Conservation (phyloP, 30 jellyfish, hydroid and myxozoan species). For the Turritopsis rubra region DNA sequence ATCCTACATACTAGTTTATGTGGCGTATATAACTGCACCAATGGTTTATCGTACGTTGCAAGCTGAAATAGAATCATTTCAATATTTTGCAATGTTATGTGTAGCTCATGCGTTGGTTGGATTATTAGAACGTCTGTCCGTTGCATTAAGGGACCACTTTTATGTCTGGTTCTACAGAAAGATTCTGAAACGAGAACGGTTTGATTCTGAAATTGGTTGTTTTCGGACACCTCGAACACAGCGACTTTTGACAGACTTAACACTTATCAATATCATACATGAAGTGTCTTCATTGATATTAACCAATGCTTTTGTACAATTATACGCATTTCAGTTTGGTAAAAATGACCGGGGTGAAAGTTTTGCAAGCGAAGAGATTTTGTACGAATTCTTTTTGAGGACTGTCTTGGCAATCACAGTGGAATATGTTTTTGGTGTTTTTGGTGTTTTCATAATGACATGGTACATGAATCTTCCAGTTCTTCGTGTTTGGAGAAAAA, state of each 20-base stretch:
- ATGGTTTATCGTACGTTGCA: constrained; percentile 2
- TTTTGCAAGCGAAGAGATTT: background rate
- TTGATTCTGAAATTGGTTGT: no score
- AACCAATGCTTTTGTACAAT: constrained; percentile 2
- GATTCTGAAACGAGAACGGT: no score
- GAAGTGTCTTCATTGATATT: background rate
- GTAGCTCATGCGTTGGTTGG: constrained; percentile 15
- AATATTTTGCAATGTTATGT: background rate
- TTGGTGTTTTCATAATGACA: constrained; percentile 14
- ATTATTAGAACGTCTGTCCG: constrained; percentile 1
- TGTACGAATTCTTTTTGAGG: background rate
- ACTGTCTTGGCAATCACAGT: background rate
- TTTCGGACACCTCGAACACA: constrained; percentile 18
- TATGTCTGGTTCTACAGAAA: no score
- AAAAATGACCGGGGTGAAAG: background rate
- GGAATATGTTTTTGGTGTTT: constrained; percentile 2
- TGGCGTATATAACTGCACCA: background rate
- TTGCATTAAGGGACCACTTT: constrained; percentile 11
- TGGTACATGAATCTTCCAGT: constrained; percentile 17
- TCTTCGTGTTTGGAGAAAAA: constrained; percentile 6
- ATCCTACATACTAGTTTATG: constrained; percentile 3
- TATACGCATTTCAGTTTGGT: constrained; percentile 8
- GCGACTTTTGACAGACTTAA: background rate
- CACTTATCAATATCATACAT: constrained; percentile 3
- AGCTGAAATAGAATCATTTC: constrained; percentile 13